Evolutionary conservation across 2,797 vertebrate species (phyloP), one percentile per base, ranked within the genome.

Genomic region (Dallia pectoralis): DNA sequence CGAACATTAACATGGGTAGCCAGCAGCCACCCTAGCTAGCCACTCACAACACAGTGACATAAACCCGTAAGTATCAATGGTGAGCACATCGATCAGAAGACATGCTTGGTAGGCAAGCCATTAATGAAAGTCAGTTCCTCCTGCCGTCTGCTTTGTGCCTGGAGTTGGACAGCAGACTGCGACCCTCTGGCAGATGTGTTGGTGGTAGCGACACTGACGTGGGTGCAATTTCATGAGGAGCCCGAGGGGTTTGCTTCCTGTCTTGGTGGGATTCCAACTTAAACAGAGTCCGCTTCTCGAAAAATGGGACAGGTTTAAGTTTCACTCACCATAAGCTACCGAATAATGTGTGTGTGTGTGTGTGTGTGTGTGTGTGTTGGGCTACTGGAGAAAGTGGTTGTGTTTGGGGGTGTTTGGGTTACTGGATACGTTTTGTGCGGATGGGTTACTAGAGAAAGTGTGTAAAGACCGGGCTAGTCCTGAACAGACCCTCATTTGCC

Each of bases 271-370:
- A n/a, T 78, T 87, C 85, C 87, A 87, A 82, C 69, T 74, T 83
- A 88, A 87, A 84, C 83, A 88, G 80, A 87, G 79, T 63, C 67
- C 78, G 77, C 82, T 83, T 86, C 81, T 78, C 84, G 71, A 74
- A 81, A 87, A 80, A 83, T 85, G 85, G 85, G 89, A 89, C 88
- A 86, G 79, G 81, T 47, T 88, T 79, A 64, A 61, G 82, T 87
- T 90, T 84, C 89, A 73, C 74, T 61, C 80, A 77, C 22, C 27
- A 7, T n/a, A 49, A 25, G 44, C 25, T 64, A 44, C 36, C 2
- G 70, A n/a, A 29, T 27, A 32, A 19, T 18, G 64, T 70, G 69
- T 59, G 51, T 59, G 51, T 59, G 69, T 32, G 67, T 53, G 14
- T 69, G 48, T n/a, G n/a, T n/a, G n/a, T n/a, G n/a, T n/a, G n/a